Evolutionary conservation across 53 echinoderm and acorn worm species (phyloP).

Genomic region (Luidia sarsii): DNA sequence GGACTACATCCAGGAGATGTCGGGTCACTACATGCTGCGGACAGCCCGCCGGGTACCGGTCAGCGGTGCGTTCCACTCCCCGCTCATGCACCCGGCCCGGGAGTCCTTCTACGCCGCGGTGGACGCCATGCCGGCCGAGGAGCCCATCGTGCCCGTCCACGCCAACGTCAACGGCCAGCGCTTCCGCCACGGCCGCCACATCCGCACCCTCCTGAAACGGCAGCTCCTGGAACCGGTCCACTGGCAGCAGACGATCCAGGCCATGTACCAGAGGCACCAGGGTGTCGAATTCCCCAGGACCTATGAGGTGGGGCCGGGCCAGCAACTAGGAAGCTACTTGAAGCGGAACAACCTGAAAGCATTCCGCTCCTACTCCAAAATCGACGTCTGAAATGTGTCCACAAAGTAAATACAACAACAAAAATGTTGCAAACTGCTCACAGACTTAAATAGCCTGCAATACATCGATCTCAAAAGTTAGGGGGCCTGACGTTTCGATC

Average conservation of each 20-base stretch:
- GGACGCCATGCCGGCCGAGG: slow-evolving; percentile 61
- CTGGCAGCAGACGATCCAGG: slow-evolving; percentile 96
- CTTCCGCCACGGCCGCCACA: slow-evolving; percentile 61
- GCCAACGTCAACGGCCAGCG: slow-evolving; percentile 81
- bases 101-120: slow-evolving; percentile 61
- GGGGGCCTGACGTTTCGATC: no score
- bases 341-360: slow-evolving; percentile 79
- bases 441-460: no score
- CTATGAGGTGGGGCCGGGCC: slow-evolving; percentile 87
- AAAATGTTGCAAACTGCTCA: no score
- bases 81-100: slow-evolving; percentile 83
- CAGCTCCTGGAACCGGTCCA: slow-evolving; percentile 78
- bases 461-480: no score
- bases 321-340: slow-evolving; percentile 76
- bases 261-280: slow-evolving; percentile 73
- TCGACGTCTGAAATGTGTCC: slow-evolving; percentile 59
- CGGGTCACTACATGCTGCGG: slow-evolving; percentile 60
- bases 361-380: slow-evolving; percentile 40
- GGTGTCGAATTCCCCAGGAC: slow-evolving; percentile 76
- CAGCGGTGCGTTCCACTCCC: slow-evolving; percentile 95
- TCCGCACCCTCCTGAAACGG: slow-evolving; percentile 61
- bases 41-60: slow-evolving; percentile 65
- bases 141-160: slow-evolving; percentile 72
- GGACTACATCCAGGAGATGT: slow-evolving; percentile 78
- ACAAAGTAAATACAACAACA: no score